Evolutionary conservation across 92 coral and sea anemone species (phyloP), one percentile per base, ranked within the genome.

Genomic region (Bergia puertoricense): DNA sequence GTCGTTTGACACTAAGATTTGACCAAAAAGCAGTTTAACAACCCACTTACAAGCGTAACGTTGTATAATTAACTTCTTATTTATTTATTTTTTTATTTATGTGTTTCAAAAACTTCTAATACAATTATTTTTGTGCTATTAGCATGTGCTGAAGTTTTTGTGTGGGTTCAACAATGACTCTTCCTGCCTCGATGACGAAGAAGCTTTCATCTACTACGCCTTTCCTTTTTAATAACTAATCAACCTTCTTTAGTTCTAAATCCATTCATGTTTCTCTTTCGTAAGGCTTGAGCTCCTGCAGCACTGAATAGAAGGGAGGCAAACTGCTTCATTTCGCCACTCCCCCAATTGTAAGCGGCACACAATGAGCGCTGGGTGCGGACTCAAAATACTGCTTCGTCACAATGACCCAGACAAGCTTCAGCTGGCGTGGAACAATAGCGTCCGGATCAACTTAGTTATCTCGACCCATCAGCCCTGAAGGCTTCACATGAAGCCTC

Each of bases 381-480:
- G 69, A 38, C 48, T 46, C 40, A 30, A 39, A 56, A 37, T 20
- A 18, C 50, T 14, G 44, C 69, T 20, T 43, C 13, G 38, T 56
- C 14, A 62, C 44, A 80, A 57, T 9, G 43, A 62, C 9, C 69
- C 45, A 80, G 72, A 80, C 85, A 7, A 37, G 85, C 46, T 80
- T 80, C 85, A 80, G 85, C 85, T 80, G 48, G 7, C 42, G 14
- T 5, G 44, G 42, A 13, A 30, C 68, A 80, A 80, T 15, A 16
- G 23, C 30, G 54, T 76, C 80, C 14, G 23, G 15, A 76, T n/a
- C 0, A 18, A 23, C 83, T 80, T 6, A 36, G 42, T 80, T 80
- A 57, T 80, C 45, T 56, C 43, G 69, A 80, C 48, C 30, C 18
- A 80, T 62, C 67, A 80, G 71, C 20, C 48, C 45, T 7, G 7